A percentile compares a stretch with the other conserved stretches of the same genome.
phyloP scores from a whole-genome alignment of 2,113 vertebrate species.

The Serilophus lunatus region DNA sequence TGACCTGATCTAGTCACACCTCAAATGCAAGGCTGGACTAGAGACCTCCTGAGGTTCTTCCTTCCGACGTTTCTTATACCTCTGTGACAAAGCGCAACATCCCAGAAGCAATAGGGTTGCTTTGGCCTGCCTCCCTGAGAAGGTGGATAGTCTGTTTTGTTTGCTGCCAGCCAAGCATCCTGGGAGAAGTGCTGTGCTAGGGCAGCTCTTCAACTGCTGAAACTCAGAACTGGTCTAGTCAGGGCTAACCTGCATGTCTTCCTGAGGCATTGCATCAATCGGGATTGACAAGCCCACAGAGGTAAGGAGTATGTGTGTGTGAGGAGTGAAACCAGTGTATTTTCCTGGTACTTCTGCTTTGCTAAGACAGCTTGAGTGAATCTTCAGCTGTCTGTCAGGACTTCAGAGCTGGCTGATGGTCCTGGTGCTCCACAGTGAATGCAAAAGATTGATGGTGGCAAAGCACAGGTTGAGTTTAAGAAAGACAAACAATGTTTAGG shows the following conservation, averaged over 20 bases:
- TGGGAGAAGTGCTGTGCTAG: not conserved
- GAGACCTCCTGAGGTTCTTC: not conserved
- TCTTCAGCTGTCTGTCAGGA: not conserved
- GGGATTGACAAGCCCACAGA: not conserved
- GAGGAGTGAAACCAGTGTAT: not conserved
- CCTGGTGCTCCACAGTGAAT: not conserved
- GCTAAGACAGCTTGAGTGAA: not conserved
- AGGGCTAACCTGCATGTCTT: not conserved
- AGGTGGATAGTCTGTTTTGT: not conserved
- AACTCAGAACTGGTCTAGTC: not conserved
- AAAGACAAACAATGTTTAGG: not conserved
- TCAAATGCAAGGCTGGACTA: not conserved
- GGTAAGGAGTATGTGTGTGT: accelerated
- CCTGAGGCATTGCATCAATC: not conserved
- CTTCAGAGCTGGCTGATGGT: not conserved
- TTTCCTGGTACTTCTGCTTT: not conserved
- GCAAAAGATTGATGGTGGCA: not conserved
- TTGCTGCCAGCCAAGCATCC: not conserved
- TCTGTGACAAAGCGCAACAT: accelerated
- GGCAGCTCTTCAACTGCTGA: not conserved
- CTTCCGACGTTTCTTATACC: not conserved
- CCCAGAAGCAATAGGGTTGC: not conserved
- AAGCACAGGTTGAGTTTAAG: not conserved
- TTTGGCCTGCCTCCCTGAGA: not conserved
- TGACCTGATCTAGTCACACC: not conserved